phyloP scores from a whole-genome alignment of 1,140 invertebrate species.

The Ceratina australensis region DNA sequence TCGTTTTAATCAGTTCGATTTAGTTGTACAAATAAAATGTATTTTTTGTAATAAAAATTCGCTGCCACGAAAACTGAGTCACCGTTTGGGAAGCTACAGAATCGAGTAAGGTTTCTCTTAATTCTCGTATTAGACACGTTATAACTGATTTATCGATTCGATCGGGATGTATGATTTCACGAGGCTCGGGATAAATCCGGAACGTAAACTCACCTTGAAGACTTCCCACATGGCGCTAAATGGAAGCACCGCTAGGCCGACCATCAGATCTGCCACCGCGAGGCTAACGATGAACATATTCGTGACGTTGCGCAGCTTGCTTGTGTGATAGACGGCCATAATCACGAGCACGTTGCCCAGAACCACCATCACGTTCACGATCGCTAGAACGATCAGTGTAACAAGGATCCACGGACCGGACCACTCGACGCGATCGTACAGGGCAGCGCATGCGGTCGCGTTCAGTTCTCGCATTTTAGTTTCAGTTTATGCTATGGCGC shows the following conservation, averaged over 20 bases:
- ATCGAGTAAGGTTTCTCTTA: too few species aligned
- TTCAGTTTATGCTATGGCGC: conserved; percentile 15
- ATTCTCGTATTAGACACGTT: too few species aligned
- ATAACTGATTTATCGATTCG: too few species aligned
- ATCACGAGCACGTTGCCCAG: conserved; percentile 95
- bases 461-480: conserved; percentile 82
- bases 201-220: conserved; percentile 82
- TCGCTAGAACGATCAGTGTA: conserved; percentile 87
- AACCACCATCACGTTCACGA: conserved; percentile 93
- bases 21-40: too few species aligned
- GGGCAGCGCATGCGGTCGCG: conserved; percentile 86
- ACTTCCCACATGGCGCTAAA: conserved; percentile 94
- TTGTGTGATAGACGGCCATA: conserved; percentile 92
- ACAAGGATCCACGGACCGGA: conserved; percentile 86
- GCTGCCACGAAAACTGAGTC: too few species aligned
- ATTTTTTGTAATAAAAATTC: too few species aligned
- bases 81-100: too few species aligned
- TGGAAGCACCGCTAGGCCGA: conserved; percentile 94
- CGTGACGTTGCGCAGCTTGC: conserved; percentile 94
- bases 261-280: conserved; percentile 94
- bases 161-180: too few species aligned
- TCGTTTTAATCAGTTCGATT: too few species aligned
- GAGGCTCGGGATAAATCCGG: too few species aligned
- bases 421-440: conserved; percentile 88
- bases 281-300: conserved; percentile 97